Conservation (phyloP, 2,797 vertebrate species). For the Cheirogaleus major region DNA sequence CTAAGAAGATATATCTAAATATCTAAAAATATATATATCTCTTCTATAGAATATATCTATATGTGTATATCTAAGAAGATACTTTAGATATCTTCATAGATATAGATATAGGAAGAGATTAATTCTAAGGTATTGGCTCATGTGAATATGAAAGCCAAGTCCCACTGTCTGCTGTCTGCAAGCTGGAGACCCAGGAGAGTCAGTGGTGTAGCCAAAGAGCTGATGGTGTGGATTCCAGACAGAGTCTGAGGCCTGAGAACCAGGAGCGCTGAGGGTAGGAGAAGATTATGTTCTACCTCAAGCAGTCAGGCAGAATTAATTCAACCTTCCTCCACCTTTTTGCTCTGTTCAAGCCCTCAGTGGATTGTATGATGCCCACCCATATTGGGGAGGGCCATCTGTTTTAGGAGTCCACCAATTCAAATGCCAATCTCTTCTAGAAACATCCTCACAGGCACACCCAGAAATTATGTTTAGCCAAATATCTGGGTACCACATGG, state of each 20-base stretch:
- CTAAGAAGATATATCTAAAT: too few species aligned
- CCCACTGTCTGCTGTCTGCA: background rate
- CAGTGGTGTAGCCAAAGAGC: too few species aligned
- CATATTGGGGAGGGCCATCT: too few species aligned
- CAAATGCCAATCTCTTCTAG: too few species aligned
- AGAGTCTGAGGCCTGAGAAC: too few species aligned
- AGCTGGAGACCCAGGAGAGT: too few species aligned
- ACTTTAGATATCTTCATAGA: too few species aligned
- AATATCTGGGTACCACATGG: background rate
- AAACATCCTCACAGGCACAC: background rate
- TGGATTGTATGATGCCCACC: background rate
- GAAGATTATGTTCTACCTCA: background rate
- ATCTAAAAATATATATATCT: background rate
- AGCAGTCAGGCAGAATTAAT: background rate
- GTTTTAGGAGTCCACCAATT: background rate
- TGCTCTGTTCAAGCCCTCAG: background rate
- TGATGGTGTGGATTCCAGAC: too few species aligned
- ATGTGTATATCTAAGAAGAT: too few species aligned
- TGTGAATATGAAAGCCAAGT: background rate
- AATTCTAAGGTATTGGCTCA: background rate
- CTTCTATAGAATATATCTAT: too few species aligned
- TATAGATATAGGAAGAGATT: background rate
- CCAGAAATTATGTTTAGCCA: background rate
- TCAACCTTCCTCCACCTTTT: background rate
- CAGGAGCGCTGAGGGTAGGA: too few species aligned